phyloP scores from a whole-genome alignment of 2,113 vertebrate species.

The Tamias sibiricus region DNA sequence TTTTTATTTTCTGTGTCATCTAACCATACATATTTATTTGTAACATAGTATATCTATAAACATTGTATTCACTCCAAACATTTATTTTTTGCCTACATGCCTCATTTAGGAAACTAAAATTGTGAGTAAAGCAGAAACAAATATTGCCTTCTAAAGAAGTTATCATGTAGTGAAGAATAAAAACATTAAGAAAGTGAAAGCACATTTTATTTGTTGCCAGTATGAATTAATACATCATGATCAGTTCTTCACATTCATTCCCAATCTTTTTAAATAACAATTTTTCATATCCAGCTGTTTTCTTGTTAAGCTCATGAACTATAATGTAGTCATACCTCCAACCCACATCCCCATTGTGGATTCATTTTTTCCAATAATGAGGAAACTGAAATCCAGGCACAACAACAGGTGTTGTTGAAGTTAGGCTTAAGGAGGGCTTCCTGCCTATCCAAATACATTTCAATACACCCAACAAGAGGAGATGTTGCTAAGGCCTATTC shows the following conservation, averaged over 20 bases:
- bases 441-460: neutral
- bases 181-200: neutral
- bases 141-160: neutral
- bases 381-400: neutral
- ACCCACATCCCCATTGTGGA: neutral
- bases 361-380: neutral
- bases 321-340: neutral
- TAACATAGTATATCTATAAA: neutral
- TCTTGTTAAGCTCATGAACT: neutral
- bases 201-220: neutral
- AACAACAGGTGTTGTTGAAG: neutral
- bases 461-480: no score
- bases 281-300: neutral
- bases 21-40: no score
- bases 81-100: neutral
- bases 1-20: neutral
- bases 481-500: neutral
- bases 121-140: neutral
- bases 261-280: neutral
- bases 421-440: neutral
- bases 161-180: neutral
- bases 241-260: neutral
- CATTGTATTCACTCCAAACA: neutral
- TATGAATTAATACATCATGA: neutral
- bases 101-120: neutral